Evolutionary conservation across 2,888 invertebrate genomes (phyloP), one percentile per base, ranked within the genome.

Genomic region (Trachelus iudaicus): DNA sequence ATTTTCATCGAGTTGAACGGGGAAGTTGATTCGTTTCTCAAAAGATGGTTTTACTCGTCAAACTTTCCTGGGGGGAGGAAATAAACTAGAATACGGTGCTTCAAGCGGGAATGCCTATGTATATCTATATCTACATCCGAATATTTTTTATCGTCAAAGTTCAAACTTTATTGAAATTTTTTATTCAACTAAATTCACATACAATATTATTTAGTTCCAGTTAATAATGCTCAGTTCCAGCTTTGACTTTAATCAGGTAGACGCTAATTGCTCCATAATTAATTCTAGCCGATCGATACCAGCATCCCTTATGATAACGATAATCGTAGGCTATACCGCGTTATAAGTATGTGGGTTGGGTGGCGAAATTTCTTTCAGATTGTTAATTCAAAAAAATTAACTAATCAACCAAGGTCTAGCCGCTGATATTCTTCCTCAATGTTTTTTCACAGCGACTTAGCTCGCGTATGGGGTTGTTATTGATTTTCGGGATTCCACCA

Each of bases 381-480:
- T 4, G 37, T 13, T 37, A 40, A 56, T 56, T 56, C 2, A 23
- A 56, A 56, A 23, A 56, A 56, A 56, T 40, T 40, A 56, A 23
- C 40, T 40, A 56, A 56, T 9, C 2, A 23, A 23, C 23, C 9
- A 56, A 56, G 0, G 23, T 23, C 23, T 9, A 9, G 2, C 2
- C 9, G 23, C 56, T 56, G 9, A 56, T 56, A 56, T 56, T 56
- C 23, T 56, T 56, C 56, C 23, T 56, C 2, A 6, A 56, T 2
- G 1, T 23, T 23, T 9, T 9, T 4, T 0, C 40, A 1, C 23
- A 6, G 0, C 2, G 9, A 23, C 23, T 2, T 2, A 23, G 2
- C 23, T 56, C 56, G 23, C 56, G 56, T 56, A 23, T 9, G 56
- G 23, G 23, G 56, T 56, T 23, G 56, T 23, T 56, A 56, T 56